Evolutionary conservation across 2,797 vertebrate species (phyloP), one percentile per base, ranked within the genome.

Genomic region (Lepilemur septentrionalis): DNA sequence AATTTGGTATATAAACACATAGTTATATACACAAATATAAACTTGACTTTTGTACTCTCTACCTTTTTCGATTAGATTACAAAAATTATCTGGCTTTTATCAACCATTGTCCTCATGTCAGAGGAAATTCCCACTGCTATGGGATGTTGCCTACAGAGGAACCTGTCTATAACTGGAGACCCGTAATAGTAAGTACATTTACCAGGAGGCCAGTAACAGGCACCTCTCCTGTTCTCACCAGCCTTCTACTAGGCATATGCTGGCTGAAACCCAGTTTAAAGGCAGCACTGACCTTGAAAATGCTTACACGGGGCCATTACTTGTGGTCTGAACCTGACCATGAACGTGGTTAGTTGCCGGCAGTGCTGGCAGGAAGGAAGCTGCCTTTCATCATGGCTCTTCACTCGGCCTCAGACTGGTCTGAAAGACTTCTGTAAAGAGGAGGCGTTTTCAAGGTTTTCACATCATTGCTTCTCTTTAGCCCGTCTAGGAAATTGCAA

Each of bases 111-210:
- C 95, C 98, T 4, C 97, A 98, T 4, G 75, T 98, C 93, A 98
- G 98, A 97, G 98, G 99, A 93, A 98, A 94, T 82, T 89, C 99
- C 96, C 98, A 96, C 96, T 99, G 98, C 97, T 99, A 98, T 85
- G 96, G 98, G 50, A 93, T 99, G 82, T 97, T 98, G 14, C 98
- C 99, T 84, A 93, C 97, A 72, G 99, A 99, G 38, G 97, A 97
- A 8, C 96, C 98, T 11, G 93, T 73, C 4, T 99, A 98, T 4
- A 99, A 98, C 75, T 99, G 99, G 99, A 99, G 97, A 61, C 99
- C 99, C 2, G 30, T 98, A 28, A 38, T 98, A 55, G 99, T 99
- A 98, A 99, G 99, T 98, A 84, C 57, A 80, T 30, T 18, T 13
- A 18, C 50, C n/a, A 5, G n/a, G 46, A 78, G 50, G 18, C 12